Base-by-base conservation (phyloP, 2,888 invertebrate genomes). In the Pediacus dermestoides region DNA sequence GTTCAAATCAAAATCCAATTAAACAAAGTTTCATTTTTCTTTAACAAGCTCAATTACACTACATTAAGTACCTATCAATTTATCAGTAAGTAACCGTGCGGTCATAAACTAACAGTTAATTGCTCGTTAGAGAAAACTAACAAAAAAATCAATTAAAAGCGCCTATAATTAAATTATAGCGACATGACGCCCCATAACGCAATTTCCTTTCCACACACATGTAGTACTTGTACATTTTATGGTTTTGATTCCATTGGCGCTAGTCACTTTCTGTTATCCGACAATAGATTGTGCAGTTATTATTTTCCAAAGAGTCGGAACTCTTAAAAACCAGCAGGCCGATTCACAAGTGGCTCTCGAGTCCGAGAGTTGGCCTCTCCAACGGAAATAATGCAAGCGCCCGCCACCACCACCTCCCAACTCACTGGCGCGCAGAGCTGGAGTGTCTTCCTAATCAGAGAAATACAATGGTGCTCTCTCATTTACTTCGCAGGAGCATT, bases 281-380 rank as follows among this genome's bases (percentile, higher is more conserved):
- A 50, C 48, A 46, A 43, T 43, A 30, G 40, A 16, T 26, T 26
- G 26, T 30, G 16, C 37, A 42, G 42, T 45, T 50, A 46, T 50
- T 55, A 53, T 52, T 49, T 42, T 30, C 26, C 44, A 48, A 46
- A 45, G 38, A 30, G 34, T 38, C 45, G 38, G 44, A 38, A 40
- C 50, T 46, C 53, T 55, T 46, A 42, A 52, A 50, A 58, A 46
- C 52, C 63, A 52, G 46, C 44, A 49, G 58, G 55, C 58, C 58
- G 51, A 53, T 46, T 46, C 42, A 52, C 50, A 51, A 61, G 60
- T 54, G 57, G 55, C 55, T 50, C 63, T 62, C 54, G 51, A 60
- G 44, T 26, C 53, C 53, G 55, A 60, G 55, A 59, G 60, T 54
- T 57, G 55, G 55, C 53, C 55, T 57, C 60, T 60, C 52, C 58